These are phyloP conservation scores for Aricia agestis DNA, from an alignment of 1,140 invertebrate species.

Conservation along the genomic window DNA sequence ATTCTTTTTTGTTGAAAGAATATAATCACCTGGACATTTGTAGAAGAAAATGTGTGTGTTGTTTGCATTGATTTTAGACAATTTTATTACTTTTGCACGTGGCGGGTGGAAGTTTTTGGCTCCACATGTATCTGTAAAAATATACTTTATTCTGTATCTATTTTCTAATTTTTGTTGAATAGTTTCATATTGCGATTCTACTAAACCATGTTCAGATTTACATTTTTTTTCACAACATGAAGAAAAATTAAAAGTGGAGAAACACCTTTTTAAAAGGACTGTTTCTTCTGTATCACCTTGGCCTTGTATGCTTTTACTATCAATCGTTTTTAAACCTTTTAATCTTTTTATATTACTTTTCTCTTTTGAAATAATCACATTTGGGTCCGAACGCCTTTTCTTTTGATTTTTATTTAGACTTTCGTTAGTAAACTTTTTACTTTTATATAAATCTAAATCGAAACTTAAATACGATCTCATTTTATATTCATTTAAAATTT, in stretches of 20 bases:
- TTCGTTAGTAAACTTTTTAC: background rate
- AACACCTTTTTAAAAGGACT: background rate
- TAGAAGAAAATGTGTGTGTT: background rate
- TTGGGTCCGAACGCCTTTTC: background rate
- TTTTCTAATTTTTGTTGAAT: background rate
- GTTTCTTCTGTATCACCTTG: background rate
- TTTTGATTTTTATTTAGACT: background rate
- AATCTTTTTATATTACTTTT: background rate
- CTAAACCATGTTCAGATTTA: background rate
- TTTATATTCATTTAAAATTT: background rate
- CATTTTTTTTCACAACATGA: background rate
- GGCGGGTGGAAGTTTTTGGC: background rate
- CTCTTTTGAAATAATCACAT: background rate
- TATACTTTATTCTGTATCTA: background rate
- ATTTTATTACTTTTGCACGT: background rate
- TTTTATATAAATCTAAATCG: slow-evolving; percentile 36
- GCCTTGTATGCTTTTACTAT: background rate
- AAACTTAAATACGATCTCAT: slow-evolving; percentile 33
- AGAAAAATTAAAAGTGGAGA: slow-evolving; percentile 1
- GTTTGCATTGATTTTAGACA: background rate
- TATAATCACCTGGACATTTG: no score
- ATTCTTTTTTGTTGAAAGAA: no score
- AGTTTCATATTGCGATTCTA: background rate
- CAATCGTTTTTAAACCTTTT: background rate
- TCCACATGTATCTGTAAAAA: background rate